These are phyloP conservation scores for Eulithis testata DNA, from an alignment of 2,888 invertebrate species.

Conservation along the genomic window DNA sequence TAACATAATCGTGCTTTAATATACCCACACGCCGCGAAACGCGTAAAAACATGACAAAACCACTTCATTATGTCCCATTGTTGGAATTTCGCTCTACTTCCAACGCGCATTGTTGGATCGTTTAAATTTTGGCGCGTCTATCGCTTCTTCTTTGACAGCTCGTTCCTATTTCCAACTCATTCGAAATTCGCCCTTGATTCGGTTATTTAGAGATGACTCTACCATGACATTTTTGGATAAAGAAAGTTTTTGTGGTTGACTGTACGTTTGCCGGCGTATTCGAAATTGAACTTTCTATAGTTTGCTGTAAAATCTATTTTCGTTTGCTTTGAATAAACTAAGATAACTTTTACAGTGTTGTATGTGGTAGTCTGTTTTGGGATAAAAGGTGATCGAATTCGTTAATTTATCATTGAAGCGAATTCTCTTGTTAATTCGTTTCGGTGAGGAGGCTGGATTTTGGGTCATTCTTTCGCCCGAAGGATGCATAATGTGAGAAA, in stretches of 20 bases:
- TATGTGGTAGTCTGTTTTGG: constrained; percentile 19
- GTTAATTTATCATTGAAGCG: constrained; percentile 70
- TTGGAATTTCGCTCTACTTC: constrained; percentile 69
- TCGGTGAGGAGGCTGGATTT: constrained; percentile 59
- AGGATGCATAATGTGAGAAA: constrained; percentile 57
- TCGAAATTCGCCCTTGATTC: constrained; percentile 22
- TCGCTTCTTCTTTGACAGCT: constrained; percentile 40
- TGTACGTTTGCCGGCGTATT: neutral
- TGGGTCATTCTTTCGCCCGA: constrained; percentile 59
- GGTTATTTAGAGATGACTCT: constrained; percentile 10
- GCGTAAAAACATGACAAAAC: constrained; percentile 70
- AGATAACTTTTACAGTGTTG: neutral
- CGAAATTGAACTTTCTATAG: constrained; percentile 6
- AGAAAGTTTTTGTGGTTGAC: constrained; percentile 3
- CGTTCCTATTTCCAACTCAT: constrained; percentile 28
- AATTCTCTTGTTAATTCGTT: constrained; percentile 79
- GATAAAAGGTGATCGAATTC: constrained; percentile 58
- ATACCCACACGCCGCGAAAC: constrained; percentile 64
- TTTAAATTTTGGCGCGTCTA: constrained; percentile 44
- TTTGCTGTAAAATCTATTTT: constrained; percentile 10
- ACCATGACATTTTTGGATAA: constrained; percentile 3
- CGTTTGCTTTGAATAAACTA: neutral
- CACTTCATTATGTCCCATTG: constrained; percentile 65
- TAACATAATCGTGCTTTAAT: constrained; percentile 78
- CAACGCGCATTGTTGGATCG: constrained; percentile 58